Conservation (phyloP, 2,113 vertebrate species). For the Heterotilapia buettikoferi region DNA sequence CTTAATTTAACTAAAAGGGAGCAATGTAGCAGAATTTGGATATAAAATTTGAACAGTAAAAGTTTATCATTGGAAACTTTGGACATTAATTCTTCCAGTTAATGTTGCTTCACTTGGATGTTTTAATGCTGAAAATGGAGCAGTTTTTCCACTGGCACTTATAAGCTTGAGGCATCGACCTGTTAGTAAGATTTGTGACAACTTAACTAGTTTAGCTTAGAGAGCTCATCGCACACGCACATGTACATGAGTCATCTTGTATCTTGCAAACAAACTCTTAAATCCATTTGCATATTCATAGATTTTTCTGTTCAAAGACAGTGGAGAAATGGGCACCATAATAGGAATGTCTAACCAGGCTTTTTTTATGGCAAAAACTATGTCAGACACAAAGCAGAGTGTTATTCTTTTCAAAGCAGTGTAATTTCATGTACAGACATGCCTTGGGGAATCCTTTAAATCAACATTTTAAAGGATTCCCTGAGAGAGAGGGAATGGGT, state of each 20-base stretch:
- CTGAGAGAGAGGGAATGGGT: not conserved
- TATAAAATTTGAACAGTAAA: not conserved
- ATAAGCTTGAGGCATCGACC: not conserved
- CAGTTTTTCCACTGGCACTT: not conserved
- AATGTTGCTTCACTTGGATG: not conserved
- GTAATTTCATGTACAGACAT: not conserved
- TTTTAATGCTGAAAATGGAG: not conserved
- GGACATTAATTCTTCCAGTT: not conserved
- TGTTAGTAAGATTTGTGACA: not conserved
- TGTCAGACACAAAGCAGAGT: not conserved
- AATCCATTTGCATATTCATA: not conserved
- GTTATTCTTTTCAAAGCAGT: not conserved
- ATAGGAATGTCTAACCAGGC: not conserved
- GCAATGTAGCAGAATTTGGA: not conserved
- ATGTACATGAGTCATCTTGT: not conserved
- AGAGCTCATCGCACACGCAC: not conserved
- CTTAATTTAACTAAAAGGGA: not conserved
- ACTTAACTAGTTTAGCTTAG: not conserved
- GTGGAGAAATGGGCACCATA: not conserved
- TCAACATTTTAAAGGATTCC: not conserved
- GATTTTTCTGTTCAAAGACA: not conserved
- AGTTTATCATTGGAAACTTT: not conserved
- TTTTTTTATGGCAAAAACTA: not conserved
- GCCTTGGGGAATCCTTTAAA: not conserved
- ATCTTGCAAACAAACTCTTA: not conserved